phyloP scores from a whole-genome alignment of 2,888 invertebrate genomes.

The Agrochola lychnidis region DNA sequence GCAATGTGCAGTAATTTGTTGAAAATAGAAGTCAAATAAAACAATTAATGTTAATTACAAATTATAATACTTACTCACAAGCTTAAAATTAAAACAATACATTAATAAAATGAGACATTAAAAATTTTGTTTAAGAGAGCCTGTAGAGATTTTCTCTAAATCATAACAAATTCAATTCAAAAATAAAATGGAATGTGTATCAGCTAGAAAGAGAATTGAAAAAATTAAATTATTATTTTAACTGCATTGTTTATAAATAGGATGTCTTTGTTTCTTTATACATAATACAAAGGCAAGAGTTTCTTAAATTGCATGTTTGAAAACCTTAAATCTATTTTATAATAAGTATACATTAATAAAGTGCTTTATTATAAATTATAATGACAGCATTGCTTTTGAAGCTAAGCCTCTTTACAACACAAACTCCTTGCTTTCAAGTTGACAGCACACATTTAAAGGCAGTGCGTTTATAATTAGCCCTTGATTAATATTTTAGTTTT shows the following conservation, averaged over 20 bases:
- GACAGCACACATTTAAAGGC: slow-evolving; percentile 40
- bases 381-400: slow-evolving; percentile 59
- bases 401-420: slow-evolving; percentile 59
- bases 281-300: slow-evolving; percentile 33
- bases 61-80: slow-evolving; percentile 63
- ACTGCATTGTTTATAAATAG: slow-evolving; percentile 21
- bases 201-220: neutral
- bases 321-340: slow-evolving; percentile 42
- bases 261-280: neutral
- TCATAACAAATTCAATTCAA: slow-evolving; percentile 25
- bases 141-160: slow-evolving; percentile 25
- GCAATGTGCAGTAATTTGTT: neutral
- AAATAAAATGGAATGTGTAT: slow-evolving; percentile 58
- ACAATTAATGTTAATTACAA: slow-evolving; percentile 27
- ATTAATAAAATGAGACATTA: slow-evolving; percentile 15
- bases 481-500: neutral
- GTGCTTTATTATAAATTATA: slow-evolving; percentile 52
- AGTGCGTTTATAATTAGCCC: slow-evolving; percentile 24
- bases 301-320: slow-evolving; percentile 35
- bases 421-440: slow-evolving; percentile 39
- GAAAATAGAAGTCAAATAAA: neutral
- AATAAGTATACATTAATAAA: slow-evolving; percentile 30
- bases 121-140: slow-evolving; percentile 25
- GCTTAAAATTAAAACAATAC: slow-evolving; percentile 60
- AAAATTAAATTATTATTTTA: neutral